A percentile compares a stretch with the other conserved stretches of the same genome.
Conservation (phyloP, 2,888 invertebrate species). For the Callinectes sapidus region DNA sequence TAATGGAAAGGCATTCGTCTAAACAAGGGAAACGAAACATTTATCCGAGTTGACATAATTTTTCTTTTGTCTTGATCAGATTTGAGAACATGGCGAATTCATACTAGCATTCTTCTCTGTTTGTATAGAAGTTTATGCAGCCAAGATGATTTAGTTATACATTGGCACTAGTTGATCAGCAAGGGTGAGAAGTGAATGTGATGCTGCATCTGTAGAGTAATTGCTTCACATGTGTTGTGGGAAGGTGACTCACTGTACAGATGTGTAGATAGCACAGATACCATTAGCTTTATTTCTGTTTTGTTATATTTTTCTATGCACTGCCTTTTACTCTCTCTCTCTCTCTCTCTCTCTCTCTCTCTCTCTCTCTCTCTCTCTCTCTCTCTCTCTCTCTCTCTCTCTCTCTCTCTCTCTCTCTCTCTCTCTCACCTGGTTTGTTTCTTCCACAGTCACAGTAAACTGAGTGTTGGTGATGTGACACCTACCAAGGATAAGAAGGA, state of each 20-base stretch:
- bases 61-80: neutral
- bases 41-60: neutral
- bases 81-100: neutral
- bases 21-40: too few relatives aligned
- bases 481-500: conserved; percentile 56
- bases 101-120: neutral
- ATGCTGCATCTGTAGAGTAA: neutral
- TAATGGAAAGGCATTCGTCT: too few relatives aligned
- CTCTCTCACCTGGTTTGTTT: neutral
- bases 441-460: conserved; percentile 58
- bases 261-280: neutral
- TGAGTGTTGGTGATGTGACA: conserved; percentile 57
- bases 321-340: neutral
- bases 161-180: neutral
- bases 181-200: neutral
- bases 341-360: neutral
- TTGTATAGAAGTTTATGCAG: neutral
- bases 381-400: conserved; percentile 34
- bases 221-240: neutral
- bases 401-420: conserved; percentile 35
- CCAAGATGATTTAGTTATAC: neutral
- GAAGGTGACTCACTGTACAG: neutral
- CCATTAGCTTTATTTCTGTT: neutral
- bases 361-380: neutral
- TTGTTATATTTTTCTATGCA: neutral